Conservation (phyloP, 1,140 invertebrate species). For the Rhynchophorus ferrugineus region DNA sequence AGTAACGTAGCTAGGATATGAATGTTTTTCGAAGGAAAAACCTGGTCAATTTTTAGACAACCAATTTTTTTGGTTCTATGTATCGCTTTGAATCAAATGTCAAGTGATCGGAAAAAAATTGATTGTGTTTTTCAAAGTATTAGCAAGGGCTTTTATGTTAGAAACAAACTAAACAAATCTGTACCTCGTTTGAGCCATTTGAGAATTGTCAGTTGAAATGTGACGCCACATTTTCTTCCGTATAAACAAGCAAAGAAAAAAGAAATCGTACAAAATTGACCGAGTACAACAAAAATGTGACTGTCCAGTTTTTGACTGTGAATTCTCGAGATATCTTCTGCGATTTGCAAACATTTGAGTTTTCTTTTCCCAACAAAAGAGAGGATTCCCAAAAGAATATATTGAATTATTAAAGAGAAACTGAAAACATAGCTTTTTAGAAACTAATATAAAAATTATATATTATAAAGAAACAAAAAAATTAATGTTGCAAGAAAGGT, state of each 20-base stretch:
- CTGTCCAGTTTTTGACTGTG: conserved; percentile 1
- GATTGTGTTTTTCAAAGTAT: conserved; percentile 11
- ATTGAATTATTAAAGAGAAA: conserved; percentile 20
- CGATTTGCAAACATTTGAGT: conserved; percentile 25
- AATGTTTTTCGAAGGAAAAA: conserved; percentile 20
- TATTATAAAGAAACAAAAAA: conserved; percentile 23
- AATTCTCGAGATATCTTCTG: conserved; percentile 22
- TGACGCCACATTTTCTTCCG: conserved; percentile 10
- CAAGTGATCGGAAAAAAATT: not conserved
- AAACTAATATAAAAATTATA: conserved; percentile 27
- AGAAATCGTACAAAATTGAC: conserved; percentile 17
- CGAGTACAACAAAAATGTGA: conserved; percentile 21
- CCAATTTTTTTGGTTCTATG: not conserved
- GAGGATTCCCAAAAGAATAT: conserved; percentile 8
- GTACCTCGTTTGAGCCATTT: conserved; percentile 30
- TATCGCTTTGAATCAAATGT: too few species aligned
- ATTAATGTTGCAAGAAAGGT: conserved; percentile 30
- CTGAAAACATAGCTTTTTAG: conserved; percentile 32
- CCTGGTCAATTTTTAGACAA: conserved; percentile 13
- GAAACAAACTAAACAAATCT: conserved; percentile 26
- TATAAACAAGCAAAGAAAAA: too few species aligned
- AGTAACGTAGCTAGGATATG: conserved; percentile 21
- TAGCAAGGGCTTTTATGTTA: conserved; percentile 21
- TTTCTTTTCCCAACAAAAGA: conserved; percentile 19
- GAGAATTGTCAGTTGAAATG: conserved; percentile 10